Evolutionary conservation across 2,888 invertebrate genomes (phyloP).

Genomic region (Vanessa cardui): DNA sequence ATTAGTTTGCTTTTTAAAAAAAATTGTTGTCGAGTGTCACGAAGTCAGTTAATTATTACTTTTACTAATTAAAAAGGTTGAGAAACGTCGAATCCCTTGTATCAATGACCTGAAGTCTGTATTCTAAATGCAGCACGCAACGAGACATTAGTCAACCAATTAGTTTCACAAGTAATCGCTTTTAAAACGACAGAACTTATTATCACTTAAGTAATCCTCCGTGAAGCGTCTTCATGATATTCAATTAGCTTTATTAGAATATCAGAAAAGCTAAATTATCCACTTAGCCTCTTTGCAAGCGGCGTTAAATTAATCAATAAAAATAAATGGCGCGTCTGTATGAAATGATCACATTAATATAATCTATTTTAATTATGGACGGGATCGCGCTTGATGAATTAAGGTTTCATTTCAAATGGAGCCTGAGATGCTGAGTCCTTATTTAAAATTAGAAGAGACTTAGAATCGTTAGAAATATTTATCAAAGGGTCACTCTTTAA

Average conservation of each 20-base stretch:
- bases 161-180: neutral
- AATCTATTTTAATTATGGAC: conserved; percentile 39
- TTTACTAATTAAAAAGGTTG: too few relatives aligned
- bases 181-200: conserved; percentile 6
- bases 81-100: neutral
- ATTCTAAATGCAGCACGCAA: neutral
- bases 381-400: conserved; percentile 17
- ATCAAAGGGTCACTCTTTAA: too few relatives aligned
- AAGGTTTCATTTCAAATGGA: conserved; percentile 25
- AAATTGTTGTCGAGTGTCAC: too few relatives aligned
- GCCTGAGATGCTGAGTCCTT: neutral
- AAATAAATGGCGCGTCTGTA: conserved; percentile 34
- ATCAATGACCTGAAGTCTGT: neutral
- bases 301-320: conserved; percentile 36
- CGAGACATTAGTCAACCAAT: conserved; percentile 2
- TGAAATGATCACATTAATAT: conserved; percentile 40
- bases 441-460: too few relatives aligned
- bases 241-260: conserved; percentile 31
- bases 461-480: too few relatives aligned
- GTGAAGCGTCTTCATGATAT: conserved; percentile 21
- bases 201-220: conserved; percentile 6
- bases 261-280: conserved; percentile 22
- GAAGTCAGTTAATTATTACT: too few relatives aligned
- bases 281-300: conserved; percentile 19
- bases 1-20: too few relatives aligned